Conservation (phyloP, 2,797 vertebrate species). For the Gymnoscopelus braueri region DNA sequence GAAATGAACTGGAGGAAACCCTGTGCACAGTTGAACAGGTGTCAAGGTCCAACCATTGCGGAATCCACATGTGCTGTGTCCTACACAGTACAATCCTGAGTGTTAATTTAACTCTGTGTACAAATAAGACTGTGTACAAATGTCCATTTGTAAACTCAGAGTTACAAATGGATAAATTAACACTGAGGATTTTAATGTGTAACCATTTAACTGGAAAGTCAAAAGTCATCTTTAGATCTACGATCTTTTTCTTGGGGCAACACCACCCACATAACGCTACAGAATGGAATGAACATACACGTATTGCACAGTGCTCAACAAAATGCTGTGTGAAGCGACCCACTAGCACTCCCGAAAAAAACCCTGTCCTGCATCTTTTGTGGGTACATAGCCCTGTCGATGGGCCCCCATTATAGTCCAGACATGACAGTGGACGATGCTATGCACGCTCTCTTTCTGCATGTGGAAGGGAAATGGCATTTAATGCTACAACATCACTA, state of each 20-base stretch:
- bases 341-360: slow-evolving; percentile 51
- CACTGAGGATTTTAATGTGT: background rate
- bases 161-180: too few relatives aligned
- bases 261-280: slow-evolving; percentile 71
- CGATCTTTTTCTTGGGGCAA: slow-evolving; percentile 48
- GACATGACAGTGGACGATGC: slow-evolving; percentile 81
- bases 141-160: too few relatives aligned
- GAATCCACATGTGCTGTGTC: slow-evolving; percentile 79
- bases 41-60: slow-evolving; percentile 72
- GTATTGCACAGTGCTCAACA: slow-evolving; percentile 98
- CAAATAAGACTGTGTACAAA: too few relatives aligned
- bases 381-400: slow-evolving; percentile 80
- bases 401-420: slow-evolving; percentile 69
- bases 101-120: too few relatives aligned
- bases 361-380: slow-evolving; percentile 52
- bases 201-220: slow-evolving; percentile 66
- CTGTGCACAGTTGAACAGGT: slow-evolving; percentile 58
- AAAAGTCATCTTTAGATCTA: slow-evolving; percentile 43
- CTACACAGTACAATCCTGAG: slow-evolving; percentile 13
- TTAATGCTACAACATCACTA: slow-evolving; percentile 93
- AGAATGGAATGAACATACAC: slow-evolving; percentile 76
- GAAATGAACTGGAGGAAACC: slow-evolving; percentile 54
- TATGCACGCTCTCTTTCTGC: slow-evolving; percentile 81
- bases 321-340: slow-evolving; percentile 91
- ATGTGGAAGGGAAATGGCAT: slow-evolving; percentile 94